phyloP scores from a whole-genome alignment of 2,888 invertebrate species.

The Epinotia demarniana region DNA sequence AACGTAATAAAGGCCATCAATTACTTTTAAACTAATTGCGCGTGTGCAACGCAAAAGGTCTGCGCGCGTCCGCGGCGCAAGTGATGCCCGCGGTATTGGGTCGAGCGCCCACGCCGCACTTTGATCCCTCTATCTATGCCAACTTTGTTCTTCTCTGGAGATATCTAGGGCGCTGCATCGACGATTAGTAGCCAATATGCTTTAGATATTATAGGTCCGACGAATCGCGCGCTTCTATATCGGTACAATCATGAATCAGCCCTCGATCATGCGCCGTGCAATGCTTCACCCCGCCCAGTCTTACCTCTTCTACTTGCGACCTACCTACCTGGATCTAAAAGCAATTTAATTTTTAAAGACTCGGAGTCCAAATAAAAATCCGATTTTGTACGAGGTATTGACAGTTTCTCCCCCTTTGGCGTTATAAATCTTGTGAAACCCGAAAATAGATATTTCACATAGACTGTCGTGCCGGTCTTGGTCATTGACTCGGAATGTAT shows the following conservation, averaged over 20 bases:
- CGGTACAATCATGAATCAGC: slow-evolving; percentile 48
- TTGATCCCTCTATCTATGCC: slow-evolving; percentile 82
- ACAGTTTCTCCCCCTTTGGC: not conserved
- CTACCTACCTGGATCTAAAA: not conserved
- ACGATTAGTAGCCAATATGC: slow-evolving; percentile 59
- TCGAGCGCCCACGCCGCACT: slow-evolving; percentile 82
- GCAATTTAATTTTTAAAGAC: not conserved
- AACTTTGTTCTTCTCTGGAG: slow-evolving; percentile 79
- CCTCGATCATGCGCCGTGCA: slow-evolving; percentile 26
- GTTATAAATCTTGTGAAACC: slow-evolving; percentile 4
- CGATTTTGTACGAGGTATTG: not conserved
- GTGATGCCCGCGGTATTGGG: slow-evolving; percentile 72
- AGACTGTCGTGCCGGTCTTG: slow-evolving; percentile 42
- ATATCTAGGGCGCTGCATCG: slow-evolving; percentile 77
- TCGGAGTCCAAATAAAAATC: not conserved
- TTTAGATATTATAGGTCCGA: slow-evolving; percentile 64
- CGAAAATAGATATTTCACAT: slow-evolving; percentile 20
- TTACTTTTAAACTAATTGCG: slow-evolving; percentile 65
- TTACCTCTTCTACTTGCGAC: not conserved
- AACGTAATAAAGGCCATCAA: slow-evolving; percentile 60
- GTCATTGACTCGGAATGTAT: slow-evolving; percentile 53
- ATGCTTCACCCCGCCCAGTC: slow-evolving; percentile 16
- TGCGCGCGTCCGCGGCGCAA: slow-evolving; percentile 68
- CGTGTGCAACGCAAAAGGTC: slow-evolving; percentile 70
- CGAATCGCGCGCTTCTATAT: slow-evolving; percentile 50